Evolutionary conservation across 1,140 invertebrate genomes (phyloP).

Genomic region (Formica exsecta): DNA sequence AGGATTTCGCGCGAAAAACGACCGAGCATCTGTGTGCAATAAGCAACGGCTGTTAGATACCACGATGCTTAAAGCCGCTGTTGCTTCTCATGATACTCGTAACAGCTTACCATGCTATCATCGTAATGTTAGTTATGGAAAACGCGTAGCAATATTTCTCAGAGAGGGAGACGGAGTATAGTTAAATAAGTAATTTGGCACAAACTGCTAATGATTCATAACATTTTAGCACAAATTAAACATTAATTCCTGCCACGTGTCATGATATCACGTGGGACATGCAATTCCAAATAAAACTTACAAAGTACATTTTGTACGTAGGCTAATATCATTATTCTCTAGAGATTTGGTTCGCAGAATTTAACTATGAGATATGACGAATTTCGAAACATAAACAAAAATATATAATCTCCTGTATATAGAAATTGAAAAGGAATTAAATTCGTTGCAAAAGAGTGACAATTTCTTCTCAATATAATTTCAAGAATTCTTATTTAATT

Average conservation of each 20-base stretch:
- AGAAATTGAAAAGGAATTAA: neutral
- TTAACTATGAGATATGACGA: neutral
- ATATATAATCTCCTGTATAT: neutral
- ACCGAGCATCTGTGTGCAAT: neutral
- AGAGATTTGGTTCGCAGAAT: neutral
- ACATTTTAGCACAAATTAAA: conserved; percentile 17
- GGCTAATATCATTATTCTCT: neutral
- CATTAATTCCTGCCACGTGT: neutral
- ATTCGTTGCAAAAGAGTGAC: neutral
- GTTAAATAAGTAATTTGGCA: conserved; percentile 32
- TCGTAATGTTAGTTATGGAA: neutral
- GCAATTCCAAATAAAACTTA: conserved; percentile 4
- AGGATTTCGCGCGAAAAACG: conserved; percentile 27
- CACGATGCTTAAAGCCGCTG: neutral
- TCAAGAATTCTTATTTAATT: conserved; percentile 13
- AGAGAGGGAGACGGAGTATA: neutral
- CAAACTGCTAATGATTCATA: neutral
- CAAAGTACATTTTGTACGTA: neutral
- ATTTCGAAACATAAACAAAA: neutral
- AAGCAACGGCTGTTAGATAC: conserved; percentile 29
- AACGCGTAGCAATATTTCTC: neutral
- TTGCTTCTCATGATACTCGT: conserved; percentile 16
- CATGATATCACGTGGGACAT: neutral
- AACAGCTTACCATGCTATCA: neutral
- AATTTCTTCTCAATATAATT: conserved; percentile 2